A percentile compares a stretch with the other conserved stretches of the same genome.
phyloP scores from a whole-genome alignment of 2,888 invertebrate genomes.

The Arrhopalites spinosus region DNA sequence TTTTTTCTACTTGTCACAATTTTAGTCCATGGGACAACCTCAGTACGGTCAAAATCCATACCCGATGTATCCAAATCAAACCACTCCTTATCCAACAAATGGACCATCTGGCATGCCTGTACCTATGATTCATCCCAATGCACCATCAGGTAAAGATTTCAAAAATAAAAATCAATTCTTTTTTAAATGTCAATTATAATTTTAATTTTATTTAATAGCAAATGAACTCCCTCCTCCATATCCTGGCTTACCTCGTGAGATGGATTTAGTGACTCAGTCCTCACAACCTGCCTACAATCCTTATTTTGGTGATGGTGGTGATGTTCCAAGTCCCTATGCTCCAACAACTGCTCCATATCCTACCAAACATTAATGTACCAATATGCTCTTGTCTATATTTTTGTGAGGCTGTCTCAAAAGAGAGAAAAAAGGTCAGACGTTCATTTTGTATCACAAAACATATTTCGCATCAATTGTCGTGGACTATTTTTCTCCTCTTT shows the following conservation, averaged over 20 bases:
- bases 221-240: conserved; percentile 29
- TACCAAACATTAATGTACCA: conserved; percentile 7
- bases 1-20: no score
- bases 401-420: no score
- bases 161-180: not conserved
- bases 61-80: not conserved
- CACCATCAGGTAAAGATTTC: not conserved
- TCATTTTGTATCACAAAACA: no score
- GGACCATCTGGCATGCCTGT: not conserved
- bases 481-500: no score
- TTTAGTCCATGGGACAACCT: not conserved
- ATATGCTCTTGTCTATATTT: no score
- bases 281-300: conserved; percentile 25
- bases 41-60: not conserved
- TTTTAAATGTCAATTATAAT: not conserved
- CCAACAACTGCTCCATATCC: conserved; percentile 28
- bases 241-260: conserved; percentile 14
- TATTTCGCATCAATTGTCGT: no score
- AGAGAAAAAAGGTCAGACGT: no score
- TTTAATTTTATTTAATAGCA: not conserved
- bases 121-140: not conserved
- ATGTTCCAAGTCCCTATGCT: conserved; percentile 12
- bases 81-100: not conserved
- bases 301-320: conserved; percentile 6
- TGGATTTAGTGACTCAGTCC: not conserved